These are phyloP conservation scores for Cheilosia scutellata DNA, from an alignment of 2,888 invertebrate species.

Conservation along the genomic window DNA sequence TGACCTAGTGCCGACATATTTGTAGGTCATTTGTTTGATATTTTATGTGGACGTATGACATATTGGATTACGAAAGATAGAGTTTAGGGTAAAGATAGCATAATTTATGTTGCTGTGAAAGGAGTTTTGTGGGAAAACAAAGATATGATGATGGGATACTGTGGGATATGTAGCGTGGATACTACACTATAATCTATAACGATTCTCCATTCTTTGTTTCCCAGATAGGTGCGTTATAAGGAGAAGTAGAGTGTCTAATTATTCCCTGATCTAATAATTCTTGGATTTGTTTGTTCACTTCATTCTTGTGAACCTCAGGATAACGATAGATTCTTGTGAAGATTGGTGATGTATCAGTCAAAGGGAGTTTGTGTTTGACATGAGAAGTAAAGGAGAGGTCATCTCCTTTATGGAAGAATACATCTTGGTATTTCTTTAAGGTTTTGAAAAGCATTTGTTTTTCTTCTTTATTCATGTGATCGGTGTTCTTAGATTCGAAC, in stretches of 20 bases:
- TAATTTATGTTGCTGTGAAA: too few relatives aligned
- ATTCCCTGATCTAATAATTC: slow-evolving; percentile 52
- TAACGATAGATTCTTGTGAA: slow-evolving; percentile 18
- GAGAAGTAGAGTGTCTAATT: slow-evolving; percentile 27
- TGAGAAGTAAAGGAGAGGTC: slow-evolving; percentile 23
- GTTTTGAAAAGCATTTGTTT: slow-evolving; percentile 3
- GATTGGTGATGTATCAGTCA: background rate
- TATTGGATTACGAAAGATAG: too few relatives aligned
- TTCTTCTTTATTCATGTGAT: slow-evolving; percentile 20
- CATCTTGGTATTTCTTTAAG: slow-evolving; percentile 4
- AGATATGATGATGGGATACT: too few relatives aligned
- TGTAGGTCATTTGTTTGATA: too few relatives aligned
- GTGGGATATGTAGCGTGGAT: too few relatives aligned
- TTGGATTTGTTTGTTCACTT: slow-evolving; percentile 42
- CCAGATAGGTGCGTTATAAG: slow-evolving; percentile 45
- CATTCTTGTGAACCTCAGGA: slow-evolving; percentile 13
- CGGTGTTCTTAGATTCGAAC: slow-evolving; percentile 6
- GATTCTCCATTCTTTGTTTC: slow-evolving; percentile 31
- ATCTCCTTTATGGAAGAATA: slow-evolving; percentile 30
- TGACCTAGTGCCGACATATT: too few relatives aligned
- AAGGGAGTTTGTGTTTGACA: slow-evolving; percentile 22
- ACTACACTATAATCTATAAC: slow-evolving; percentile 48
- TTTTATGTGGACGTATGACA: too few relatives aligned
- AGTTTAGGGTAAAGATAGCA: too few relatives aligned
- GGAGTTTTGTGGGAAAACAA: too few relatives aligned